Conservation (phyloP, 2,113 vertebrate genomes). For the Plecturocebus donacophilus region DNA sequence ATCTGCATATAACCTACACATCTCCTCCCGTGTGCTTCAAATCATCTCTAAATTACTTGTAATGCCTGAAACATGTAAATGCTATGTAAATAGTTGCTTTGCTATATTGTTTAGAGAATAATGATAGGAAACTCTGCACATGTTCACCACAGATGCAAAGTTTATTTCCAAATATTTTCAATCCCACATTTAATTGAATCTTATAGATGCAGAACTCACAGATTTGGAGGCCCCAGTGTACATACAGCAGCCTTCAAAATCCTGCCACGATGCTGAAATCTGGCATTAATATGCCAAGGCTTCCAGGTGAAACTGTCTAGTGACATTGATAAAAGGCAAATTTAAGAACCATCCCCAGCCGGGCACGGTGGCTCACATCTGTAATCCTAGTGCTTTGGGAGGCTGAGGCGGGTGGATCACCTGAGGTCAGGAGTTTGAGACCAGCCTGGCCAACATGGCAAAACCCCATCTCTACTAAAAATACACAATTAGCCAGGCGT, state of each 20-base stretch:
- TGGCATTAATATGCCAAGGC: background rate
- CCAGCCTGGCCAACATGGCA: too few species aligned
- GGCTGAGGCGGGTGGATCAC: too few species aligned
- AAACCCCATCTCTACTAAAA: too few species aligned
- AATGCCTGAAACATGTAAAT: background rate
- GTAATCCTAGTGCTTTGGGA: too few species aligned
- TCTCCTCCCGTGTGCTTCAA: background rate
- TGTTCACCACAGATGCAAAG: background rate
- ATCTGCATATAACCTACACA: background rate
- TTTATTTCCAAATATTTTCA: background rate
- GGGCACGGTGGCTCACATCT: too few species aligned
- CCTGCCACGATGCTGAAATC: too few species aligned
- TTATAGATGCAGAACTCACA: background rate
- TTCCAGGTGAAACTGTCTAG: background rate
- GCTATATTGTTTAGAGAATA: background rate
- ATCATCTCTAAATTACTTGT: background rate
- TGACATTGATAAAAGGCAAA: background rate
- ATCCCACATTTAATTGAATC: background rate
- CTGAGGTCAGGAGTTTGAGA: too few species aligned
- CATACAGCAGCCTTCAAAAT: background rate
- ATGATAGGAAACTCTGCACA: background rate
- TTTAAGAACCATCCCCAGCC: background rate
- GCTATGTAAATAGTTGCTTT: background rate
- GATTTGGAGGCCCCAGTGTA: background rate
- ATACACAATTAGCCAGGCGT: too few species aligned